phyloP scores from a whole-genome alignment of 2,113 vertebrate species.

The Anarrhichthys ocellatus region DNA sequence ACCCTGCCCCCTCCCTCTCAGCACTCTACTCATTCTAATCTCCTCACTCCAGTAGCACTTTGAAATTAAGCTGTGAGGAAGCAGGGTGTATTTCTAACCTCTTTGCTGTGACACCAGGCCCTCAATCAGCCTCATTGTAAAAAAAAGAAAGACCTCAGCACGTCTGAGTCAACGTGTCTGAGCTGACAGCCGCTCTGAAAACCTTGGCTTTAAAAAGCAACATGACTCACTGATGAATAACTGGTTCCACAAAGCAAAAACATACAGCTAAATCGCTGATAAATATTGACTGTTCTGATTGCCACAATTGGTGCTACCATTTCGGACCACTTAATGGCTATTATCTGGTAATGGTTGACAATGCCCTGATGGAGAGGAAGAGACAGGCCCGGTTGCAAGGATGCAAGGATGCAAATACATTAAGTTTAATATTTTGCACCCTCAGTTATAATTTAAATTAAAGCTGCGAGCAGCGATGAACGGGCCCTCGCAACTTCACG shows the following conservation, averaged over 20 bases:
- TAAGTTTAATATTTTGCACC: too few species aligned
- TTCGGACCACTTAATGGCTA: not conserved
- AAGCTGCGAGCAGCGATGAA: too few species aligned
- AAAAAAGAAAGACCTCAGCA: constrained; percentile 50
- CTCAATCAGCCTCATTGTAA: constrained; percentile 69
- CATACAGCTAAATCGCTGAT: not conserved
- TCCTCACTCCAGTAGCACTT: constrained; percentile 74
- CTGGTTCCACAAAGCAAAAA: constrained; percentile 10
- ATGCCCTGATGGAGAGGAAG: too few species aligned
- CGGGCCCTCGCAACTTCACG: too few species aligned
- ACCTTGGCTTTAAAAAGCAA: constrained; percentile 22
- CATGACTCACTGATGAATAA: not conserved
- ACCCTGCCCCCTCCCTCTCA: constrained; percentile 48
- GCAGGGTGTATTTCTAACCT: constrained; percentile 68
- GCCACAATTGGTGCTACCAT: not conserved
- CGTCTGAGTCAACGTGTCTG: constrained; percentile 53
- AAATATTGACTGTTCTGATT: not conserved
- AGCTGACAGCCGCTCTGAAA: constrained; percentile 57
- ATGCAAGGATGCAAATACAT: too few species aligned
- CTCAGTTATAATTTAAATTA: too few species aligned
- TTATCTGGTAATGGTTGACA: not conserved
- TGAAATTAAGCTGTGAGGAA: constrained; percentile 78
- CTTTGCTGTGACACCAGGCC: constrained; percentile 59
- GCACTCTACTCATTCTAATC: constrained; percentile 72
- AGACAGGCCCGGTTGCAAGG: too few species aligned